These are phyloP conservation scores for Chesias legatella DNA, from an alignment of 2,888 invertebrate species.

Conservation along the genomic window DNA sequence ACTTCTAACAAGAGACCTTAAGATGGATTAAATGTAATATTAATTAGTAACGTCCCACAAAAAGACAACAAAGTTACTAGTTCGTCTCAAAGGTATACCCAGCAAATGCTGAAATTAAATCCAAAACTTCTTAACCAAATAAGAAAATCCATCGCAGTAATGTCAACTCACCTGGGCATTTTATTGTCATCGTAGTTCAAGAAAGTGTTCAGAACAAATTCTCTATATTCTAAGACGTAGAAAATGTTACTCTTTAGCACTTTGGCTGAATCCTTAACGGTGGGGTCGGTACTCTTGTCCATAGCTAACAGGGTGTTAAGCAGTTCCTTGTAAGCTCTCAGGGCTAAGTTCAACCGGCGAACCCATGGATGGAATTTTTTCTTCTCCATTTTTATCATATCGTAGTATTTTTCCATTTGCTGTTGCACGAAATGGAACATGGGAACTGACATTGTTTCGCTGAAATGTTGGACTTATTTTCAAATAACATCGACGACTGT, in stretches of 20 bases:
- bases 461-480: conserved; percentile 65
- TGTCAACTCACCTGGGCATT: conserved; percentile 86
- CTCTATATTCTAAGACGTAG: conserved; percentile 96
- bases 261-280: conserved; percentile 88
- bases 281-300: conserved; percentile 86
- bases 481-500: too few species aligned
- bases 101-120: too few species aligned
- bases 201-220: conserved; percentile 90
- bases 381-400: conserved; percentile 92
- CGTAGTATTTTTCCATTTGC: conserved; percentile 91
- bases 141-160: neutral
- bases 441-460: conserved; percentile 95
- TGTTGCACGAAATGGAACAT: conserved; percentile 97
- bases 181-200: conserved; percentile 91
- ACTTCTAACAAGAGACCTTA: too few species aligned
- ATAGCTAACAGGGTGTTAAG: conserved; percentile 90
- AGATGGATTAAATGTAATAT: neutral
- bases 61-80: too few species aligned
- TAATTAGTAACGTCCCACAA: too few species aligned
- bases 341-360: conserved; percentile 89
- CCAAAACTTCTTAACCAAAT: neutral
- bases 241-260: conserved; percentile 95
- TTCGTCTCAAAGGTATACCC: too few species aligned
- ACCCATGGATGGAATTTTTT: conserved; percentile 91
- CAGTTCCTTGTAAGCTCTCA: conserved; percentile 90